Evolutionary conservation across 1,140 invertebrate genomes (phyloP).

Genomic region (Hestina assimilis): DNA sequence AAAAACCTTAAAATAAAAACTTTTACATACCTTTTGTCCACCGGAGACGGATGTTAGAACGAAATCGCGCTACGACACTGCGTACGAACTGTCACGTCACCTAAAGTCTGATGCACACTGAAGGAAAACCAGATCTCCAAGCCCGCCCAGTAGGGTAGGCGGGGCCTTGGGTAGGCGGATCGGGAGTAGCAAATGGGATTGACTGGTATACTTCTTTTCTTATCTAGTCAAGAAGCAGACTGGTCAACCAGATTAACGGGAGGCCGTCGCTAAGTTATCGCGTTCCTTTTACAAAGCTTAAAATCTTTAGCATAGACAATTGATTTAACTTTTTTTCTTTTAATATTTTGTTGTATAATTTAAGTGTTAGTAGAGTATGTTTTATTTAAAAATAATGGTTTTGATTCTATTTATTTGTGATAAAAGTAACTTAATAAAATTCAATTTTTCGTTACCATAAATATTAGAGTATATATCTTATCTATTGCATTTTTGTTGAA

Average conservation of each 20-base stretch:
- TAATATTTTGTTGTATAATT: too few relatives aligned
- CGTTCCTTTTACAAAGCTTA: constrained; percentile 2
- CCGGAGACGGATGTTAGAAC: not conserved
- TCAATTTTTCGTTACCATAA: too few relatives aligned
- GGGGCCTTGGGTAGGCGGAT: constrained; percentile 60
- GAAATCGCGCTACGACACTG: not conserved
- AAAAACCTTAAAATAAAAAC: too few relatives aligned
- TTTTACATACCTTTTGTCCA: not conserved
- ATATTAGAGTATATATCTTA: too few relatives aligned
- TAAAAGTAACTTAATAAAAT: too few relatives aligned
- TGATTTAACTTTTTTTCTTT: constrained; percentile 6
- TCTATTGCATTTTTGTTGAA: too few relatives aligned
- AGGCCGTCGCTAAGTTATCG: constrained; percentile 26
- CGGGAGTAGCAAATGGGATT: constrained; percentile 52
- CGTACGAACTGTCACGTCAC: constrained; percentile 9
- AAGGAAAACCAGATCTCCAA: constrained; percentile 19
- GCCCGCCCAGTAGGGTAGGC: constrained; percentile 58
- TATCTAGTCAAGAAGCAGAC: constrained; percentile 44
- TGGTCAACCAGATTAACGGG: constrained; percentile 54
- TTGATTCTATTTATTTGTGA: too few relatives aligned
- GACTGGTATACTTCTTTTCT: constrained; percentile 58
- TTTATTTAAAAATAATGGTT: too few relatives aligned
- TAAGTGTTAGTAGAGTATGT: too few relatives aligned
- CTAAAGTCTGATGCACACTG: constrained; percentile 40
- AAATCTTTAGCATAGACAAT: constrained; percentile 3